Evolutionary conservation across 2,888 invertebrate species (phyloP).

Genomic region (Mimachlamys varia): DNA sequence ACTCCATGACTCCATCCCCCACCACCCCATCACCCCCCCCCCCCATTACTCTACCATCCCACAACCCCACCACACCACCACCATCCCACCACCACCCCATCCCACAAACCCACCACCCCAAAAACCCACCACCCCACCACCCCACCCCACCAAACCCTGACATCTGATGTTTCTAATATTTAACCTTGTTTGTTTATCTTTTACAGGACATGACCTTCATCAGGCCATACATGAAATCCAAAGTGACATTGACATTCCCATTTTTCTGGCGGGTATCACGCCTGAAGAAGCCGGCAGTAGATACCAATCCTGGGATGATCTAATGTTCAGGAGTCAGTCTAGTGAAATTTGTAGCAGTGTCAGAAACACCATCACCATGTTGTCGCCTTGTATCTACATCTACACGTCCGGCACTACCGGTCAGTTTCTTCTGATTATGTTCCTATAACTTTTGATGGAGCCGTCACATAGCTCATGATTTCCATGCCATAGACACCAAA

Average conservation of each 20-base stretch:
- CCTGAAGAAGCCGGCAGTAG: constrained; percentile 51
- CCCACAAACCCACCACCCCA: no score
- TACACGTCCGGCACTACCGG: constrained; percentile 89
- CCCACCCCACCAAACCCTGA: no score
- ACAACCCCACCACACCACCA: no score
- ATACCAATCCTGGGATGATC: constrained; percentile 65
- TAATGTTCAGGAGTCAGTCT: constrained; percentile 61
- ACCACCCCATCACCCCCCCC: no score
- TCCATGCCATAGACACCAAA: no score
- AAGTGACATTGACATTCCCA: constrained; percentile 61
- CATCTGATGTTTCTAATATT: no score
- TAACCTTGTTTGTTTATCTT: neutral
- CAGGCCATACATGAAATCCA: constrained; percentile 64
- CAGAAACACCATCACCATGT: constrained; percentile 54
- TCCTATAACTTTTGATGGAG: no score
- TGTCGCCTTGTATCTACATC: constrained; percentile 89
- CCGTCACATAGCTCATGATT: no score
- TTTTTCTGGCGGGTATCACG: constrained; percentile 63
- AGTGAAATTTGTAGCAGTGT: constrained; percentile 56
- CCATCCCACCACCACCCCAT: no score
- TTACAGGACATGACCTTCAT: neutral
- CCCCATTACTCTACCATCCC: no score
- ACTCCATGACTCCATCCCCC: no score
- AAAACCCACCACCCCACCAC: no score
- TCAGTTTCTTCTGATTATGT: constrained; percentile 45